Evolutionary conservation across 2,113 vertebrate genomes (phyloP), one percentile per base, ranked within the genome.

Genomic region (Sinosuthora webbiana): DNA sequence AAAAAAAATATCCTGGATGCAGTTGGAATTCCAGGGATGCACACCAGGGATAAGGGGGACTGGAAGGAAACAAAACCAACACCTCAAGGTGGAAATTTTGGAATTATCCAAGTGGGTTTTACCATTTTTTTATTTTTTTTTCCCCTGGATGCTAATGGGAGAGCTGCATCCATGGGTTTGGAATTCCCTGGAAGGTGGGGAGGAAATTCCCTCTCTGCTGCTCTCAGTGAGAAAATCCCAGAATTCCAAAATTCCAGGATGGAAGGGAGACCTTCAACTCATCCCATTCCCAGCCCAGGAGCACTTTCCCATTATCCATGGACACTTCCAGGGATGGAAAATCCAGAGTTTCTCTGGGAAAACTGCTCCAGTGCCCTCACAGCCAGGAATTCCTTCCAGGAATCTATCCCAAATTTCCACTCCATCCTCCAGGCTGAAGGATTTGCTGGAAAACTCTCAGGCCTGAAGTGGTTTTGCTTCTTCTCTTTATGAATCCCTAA

Each of bases 71-170:
- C 7, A 18, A 70, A 33, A 47, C 3, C 0, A 25, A 52, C 8
- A 27, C 0, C 13, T 47, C 3, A 10, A 2, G 15, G 15, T 19
- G 57, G 53, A 9, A 80, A 76, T 2, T 0, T 7, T 31, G 27
- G 56, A 39, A 67, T 49, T 9, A 12, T 35, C 15, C 16, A 14
- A 49, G 69, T 1, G 7, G 56, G 14, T 35, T 65, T 70, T 11
- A 3, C 3, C 7, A 0, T 35, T 18, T 35, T n/a, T n/a, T n/a
- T n/a, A n/a, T n/a, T n/a, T 18, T 25, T 49, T 47, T 49, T 18
- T 35, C 14, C 21, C 33, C 31, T 18, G 5, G 65, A 2, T 10
- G 4, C n/a, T 1, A 10, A 8, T 4, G 52, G 52, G 23, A n/a
- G 9, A 30, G 68, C 31, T 41, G 53, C 41, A 70, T 6, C 86